Base-by-base conservation (phyloP, 1,140 invertebrate species). In the Grapholita molesta region DNA sequence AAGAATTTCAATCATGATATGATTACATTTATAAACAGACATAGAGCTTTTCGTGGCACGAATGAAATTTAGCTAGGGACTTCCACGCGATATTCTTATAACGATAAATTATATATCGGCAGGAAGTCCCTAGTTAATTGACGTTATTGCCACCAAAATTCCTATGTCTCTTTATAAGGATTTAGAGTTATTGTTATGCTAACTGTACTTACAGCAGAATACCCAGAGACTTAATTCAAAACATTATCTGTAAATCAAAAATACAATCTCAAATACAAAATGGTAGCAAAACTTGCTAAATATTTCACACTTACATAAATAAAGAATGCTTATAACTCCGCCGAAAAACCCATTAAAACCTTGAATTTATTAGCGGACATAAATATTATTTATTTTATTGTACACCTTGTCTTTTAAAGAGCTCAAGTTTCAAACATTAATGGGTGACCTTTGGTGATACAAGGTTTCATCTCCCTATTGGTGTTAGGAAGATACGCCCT, bases 311-410 rank as follows among this genome's bases (percentile, higher is more conserved):
- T 76, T 68, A 73, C 74, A 69, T 81, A 79, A 69, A 79, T 76
- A 74, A 74, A 75, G 70, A 66, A 72, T 68, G 66, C 75, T 67
- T 67, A 70, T 73, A 77, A 71, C 69, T 79, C 74, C 70, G 70
- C 38, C 70, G 67, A 76, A 77, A 78, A 79, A 83, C 68, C 81
- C 83, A 86, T 88, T 86, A 85, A 87, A 83, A 83, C 83, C 69
- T 71, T 86, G 80, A 88, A 81, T 85, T 42, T 86, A 88, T 88
- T 83, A 79, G 72, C 73, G 64, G 11, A 74, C 79, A 84, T 88
- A 88, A 88, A 88, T 86, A 86, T 84, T 76, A 73, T 82, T 71
- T 82, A 85, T 84, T 83, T 82, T 81, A 83, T 77, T 78, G 83
- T 74, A 70, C 86, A 88, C 86, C 84, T 88, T 88, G 78, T 82